These are phyloP conservation scores for Scaptomyza cyrtandrae DNA, from an alignment of 2,888 invertebrate species.

Conservation along the genomic window DNA sequence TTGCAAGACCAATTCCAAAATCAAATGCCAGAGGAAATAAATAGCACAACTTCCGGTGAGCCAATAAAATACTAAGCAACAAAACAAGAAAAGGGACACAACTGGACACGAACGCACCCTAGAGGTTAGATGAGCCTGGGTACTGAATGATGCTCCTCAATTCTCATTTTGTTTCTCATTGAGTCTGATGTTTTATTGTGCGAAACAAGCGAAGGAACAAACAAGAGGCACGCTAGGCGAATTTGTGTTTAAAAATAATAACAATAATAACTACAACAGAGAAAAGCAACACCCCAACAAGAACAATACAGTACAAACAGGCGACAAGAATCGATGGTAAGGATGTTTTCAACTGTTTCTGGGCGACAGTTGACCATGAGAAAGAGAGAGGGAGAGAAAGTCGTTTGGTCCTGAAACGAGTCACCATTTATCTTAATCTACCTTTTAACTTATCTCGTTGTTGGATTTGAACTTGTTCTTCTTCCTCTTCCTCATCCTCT, in stretches of 20 bases:
- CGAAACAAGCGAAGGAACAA: slow-evolving; percentile 75
- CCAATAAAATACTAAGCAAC: slow-evolving; percentile 71
- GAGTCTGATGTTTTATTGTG: slow-evolving; percentile 73
- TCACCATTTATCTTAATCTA: slow-evolving; percentile 81
- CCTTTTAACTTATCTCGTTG: slow-evolving; percentile 81
- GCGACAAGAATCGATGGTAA: slow-evolving; percentile 20
- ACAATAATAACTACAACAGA: slow-evolving; percentile 36
- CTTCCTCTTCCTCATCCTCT: not conserved
- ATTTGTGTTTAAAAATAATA: slow-evolving; percentile 77
- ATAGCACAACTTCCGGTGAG: slow-evolving; percentile 73
- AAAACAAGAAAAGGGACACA: slow-evolving; percentile 74
- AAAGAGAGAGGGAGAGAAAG: not conserved
- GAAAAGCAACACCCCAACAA: not conserved
- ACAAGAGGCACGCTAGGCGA: slow-evolving; percentile 64
- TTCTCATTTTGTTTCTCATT: slow-evolving; percentile 29
- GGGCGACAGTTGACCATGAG: slow-evolving; percentile 46
- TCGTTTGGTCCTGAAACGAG: slow-evolving; percentile 56
- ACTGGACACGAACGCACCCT: slow-evolving; percentile 74
- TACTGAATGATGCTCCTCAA: slow-evolving; percentile 18
- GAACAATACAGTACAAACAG: slow-evolving; percentile 1
- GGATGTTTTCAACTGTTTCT: slow-evolving; percentile 13
- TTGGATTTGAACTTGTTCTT: slow-evolving; percentile 54
- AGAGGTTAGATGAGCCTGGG: slow-evolving; percentile 45
- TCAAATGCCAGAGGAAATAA: slow-evolving; percentile 74
- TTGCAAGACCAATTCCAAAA: slow-evolving; percentile 61